Evolutionary conservation across 2,113 vertebrate species (phyloP).

Genomic region (Ptilonorhynchus violaceus): DNA sequence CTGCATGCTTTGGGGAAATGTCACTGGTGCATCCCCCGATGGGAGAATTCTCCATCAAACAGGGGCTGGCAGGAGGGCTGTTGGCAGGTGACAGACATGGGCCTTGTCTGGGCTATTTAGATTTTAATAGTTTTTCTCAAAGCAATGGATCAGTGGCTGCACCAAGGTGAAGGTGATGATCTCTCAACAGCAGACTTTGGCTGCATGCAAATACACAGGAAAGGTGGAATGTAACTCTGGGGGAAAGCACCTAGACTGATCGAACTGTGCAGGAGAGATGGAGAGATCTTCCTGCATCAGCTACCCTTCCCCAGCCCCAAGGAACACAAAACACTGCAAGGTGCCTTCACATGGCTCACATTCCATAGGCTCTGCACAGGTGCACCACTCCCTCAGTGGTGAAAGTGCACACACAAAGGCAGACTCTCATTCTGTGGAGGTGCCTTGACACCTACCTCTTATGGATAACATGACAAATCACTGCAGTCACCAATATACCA

Average conservation of each 20-base stretch:
- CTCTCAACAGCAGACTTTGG: background rate
- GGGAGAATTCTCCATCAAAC: background rate
- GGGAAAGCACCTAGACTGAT: background rate
- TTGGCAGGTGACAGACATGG: background rate
- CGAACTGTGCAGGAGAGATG: background rate
- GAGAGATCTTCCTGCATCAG: background rate
- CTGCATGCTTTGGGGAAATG: background rate
- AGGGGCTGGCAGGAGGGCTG: background rate
- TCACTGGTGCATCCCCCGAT: background rate
- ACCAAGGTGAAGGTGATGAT: background rate
- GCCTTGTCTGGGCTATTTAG: background rate
- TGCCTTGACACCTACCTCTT: background rate
- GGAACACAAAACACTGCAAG: background rate
- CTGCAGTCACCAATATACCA: background rate
- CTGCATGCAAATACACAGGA: background rate
- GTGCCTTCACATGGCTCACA: background rate
- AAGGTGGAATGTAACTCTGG: background rate
- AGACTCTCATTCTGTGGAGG: background rate
- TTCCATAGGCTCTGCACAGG: background rate
- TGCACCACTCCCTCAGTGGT: background rate
- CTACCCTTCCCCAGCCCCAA: background rate
- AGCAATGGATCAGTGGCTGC: background rate
- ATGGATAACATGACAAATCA: background rate
- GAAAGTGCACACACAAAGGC: background rate
- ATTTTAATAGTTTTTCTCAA: slow-evolving; percentile 18